Percentiles rank a stretch among this genome's conserved stretches.
These are phyloP conservation scores for Leucoraja erinaceus DNA, from an alignment of 2,113 vertebrate genomes.

Conservation along the genomic window DNA sequence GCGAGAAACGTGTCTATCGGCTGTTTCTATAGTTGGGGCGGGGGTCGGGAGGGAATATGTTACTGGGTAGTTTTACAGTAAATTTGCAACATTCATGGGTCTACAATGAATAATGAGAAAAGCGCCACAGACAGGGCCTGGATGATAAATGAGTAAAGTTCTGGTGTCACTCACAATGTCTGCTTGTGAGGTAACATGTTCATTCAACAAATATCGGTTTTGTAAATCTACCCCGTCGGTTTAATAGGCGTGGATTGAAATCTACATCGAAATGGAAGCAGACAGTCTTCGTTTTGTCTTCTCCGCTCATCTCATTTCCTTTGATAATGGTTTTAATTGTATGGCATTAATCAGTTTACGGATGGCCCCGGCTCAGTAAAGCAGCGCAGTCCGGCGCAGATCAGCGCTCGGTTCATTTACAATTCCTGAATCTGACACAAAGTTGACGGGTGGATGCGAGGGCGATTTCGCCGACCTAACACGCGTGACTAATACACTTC, in stretches of 20 bases:
- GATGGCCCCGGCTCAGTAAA: background rate
- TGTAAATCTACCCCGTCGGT: background rate
- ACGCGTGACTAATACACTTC: background rate
- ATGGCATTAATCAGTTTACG: background rate
- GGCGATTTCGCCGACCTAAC: background rate
- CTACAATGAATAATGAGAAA: background rate
- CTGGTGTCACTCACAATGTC: background rate
- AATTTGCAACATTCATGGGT: background rate
- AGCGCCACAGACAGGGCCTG: background rate
- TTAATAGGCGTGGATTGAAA: background rate
- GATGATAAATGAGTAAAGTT: background rate
- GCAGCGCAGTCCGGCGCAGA: background rate
- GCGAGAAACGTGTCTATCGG: background rate
- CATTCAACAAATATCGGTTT: background rate
- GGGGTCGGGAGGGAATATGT: background rate
- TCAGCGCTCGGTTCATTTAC: background rate
- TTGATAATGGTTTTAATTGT: slow-evolving; percentile 12
- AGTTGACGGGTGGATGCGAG: background rate
- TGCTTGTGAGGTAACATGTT: slow-evolving; percentile 2
- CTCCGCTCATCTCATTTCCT: background rate
- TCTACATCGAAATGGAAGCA: background rate
- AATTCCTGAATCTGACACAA: background rate
- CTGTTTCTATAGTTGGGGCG: background rate
- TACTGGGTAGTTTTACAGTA: background rate
- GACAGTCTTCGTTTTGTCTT: background rate